These are phyloP conservation scores for Okapia johnstoni DNA, from an alignment of 2,113 vertebrate species.

Conservation along the genomic window DNA sequence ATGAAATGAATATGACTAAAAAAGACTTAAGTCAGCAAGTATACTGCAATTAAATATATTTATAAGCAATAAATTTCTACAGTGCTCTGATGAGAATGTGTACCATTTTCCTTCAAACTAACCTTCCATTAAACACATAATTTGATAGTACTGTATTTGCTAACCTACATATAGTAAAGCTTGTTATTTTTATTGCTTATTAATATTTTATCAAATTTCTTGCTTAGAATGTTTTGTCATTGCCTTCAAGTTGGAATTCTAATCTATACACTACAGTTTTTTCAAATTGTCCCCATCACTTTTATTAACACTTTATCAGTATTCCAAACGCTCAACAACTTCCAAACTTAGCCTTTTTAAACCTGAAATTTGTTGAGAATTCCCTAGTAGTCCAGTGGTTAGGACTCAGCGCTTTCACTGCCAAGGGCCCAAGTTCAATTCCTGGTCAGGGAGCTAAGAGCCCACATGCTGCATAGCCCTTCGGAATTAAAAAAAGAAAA, in stretches of 20 bases:
- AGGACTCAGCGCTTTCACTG: neutral
- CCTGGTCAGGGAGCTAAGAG: neutral
- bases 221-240: neutral
- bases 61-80: neutral
- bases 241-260: neutral
- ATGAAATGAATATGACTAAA: neutral
- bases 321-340: neutral
- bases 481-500: neutral
- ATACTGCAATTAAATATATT: neutral
- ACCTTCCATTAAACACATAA: neutral
- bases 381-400: neutral
- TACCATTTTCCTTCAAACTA: neutral
- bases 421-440: neutral
- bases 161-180: neutral
- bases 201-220: constrained; percentile 3
- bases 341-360: constrained; percentile 6
- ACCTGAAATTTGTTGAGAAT: neutral
- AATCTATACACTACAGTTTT: neutral
- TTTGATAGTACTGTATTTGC: neutral
- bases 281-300: neutral
- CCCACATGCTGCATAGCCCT: neutral
- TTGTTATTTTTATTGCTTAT: neutral
- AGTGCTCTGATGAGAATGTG: neutral
- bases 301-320: neutral
- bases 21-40: neutral